These are phyloP conservation scores for Pseudorhombus dupliciocellatus DNA, from an alignment of 2,113 vertebrate species.

Conservation along the genomic window DNA sequence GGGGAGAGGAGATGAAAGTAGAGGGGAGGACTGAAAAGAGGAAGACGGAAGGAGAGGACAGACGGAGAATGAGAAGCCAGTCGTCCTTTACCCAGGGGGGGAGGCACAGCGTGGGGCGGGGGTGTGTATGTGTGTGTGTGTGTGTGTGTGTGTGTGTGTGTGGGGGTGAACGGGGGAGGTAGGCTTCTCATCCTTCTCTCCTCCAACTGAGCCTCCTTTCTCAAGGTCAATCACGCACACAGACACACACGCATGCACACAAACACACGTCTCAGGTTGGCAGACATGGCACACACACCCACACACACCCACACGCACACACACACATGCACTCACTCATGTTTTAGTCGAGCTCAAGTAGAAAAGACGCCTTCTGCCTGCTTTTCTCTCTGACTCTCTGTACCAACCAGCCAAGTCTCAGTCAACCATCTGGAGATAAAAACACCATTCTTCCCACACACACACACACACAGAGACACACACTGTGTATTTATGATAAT, in stretches of 20 bases:
- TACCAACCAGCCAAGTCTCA: conserved; percentile 71
- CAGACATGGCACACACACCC: conserved; percentile 23
- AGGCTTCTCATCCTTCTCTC: conserved; percentile 67
- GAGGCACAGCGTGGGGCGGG: conserved; percentile 47
- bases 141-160: too few species aligned
- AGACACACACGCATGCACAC: conserved; percentile 39
- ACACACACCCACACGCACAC: conserved; percentile 54
- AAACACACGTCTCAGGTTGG: conserved; percentile 16
- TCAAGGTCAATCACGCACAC: conserved; percentile 79
- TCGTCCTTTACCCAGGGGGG: conserved; percentile 67
- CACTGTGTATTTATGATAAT: conserved; percentile 78
- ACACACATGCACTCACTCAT: conserved; percentile 52
- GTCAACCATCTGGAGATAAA: conserved; percentile 76
- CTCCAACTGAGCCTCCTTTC: conserved; percentile 76
- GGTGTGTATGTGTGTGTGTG: neutral
- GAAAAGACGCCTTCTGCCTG: conserved; percentile 69
- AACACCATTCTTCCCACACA: conserved; percentile 61
- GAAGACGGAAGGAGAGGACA: conserved; percentile 41
- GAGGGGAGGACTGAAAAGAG: neutral
- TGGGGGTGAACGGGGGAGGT: conserved; percentile 8
- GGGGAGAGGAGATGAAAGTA: neutral
- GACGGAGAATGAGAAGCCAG: conserved; percentile 64
- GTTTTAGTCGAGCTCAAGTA: conserved; percentile 58
- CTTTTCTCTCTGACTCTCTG: conserved; percentile 69
- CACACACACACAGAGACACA: conserved; percentile 45